phyloP scores from a whole-genome alignment of 2,113 vertebrate genomes.

The Irena cyanogastra region DNA sequence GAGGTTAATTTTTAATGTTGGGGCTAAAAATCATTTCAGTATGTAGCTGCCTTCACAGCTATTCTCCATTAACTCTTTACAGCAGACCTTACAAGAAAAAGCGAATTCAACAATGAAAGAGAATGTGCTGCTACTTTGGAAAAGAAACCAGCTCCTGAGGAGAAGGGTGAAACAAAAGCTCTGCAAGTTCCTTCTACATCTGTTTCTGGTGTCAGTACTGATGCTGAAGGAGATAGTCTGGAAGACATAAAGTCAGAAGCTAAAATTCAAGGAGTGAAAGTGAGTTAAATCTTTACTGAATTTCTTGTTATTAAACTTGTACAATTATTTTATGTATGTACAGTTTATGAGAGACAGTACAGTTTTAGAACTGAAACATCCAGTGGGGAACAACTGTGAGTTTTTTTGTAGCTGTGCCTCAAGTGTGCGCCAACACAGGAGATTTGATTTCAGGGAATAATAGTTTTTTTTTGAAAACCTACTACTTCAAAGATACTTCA shows the following conservation, averaged over 20 bases:
- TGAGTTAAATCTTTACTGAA: slow-evolving; percentile 39
- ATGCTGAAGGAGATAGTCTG: slow-evolving; percentile 74
- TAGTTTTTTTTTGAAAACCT: neutral
- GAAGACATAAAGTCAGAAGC: slow-evolving; percentile 82
- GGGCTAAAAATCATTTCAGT: neutral
- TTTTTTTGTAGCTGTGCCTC: neutral
- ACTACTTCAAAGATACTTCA: neutral
- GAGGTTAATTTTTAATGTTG: neutral
- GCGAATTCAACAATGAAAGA: slow-evolving; percentile 51
- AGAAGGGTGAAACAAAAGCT: slow-evolving; percentile 78
- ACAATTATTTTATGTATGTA: fast-evolving
- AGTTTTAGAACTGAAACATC: neutral
- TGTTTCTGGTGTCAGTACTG: slow-evolving; percentile 78
- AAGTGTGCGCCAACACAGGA: neutral
- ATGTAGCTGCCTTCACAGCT: neutral
- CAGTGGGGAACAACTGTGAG: neutral
- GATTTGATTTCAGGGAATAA: neutral
- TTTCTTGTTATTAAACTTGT: neutral
- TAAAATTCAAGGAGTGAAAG: slow-evolving; percentile 77
- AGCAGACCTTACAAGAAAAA: neutral
- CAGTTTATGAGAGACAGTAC: neutral
- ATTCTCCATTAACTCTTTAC: neutral
- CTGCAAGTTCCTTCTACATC: slow-evolving; percentile 81
- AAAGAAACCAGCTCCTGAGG: slow-evolving; percentile 79
- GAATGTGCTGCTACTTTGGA: slow-evolving; percentile 82